Base-by-base conservation (phyloP, 2,113 vertebrate genomes). In the Forbesichthys agassizii region DNA sequence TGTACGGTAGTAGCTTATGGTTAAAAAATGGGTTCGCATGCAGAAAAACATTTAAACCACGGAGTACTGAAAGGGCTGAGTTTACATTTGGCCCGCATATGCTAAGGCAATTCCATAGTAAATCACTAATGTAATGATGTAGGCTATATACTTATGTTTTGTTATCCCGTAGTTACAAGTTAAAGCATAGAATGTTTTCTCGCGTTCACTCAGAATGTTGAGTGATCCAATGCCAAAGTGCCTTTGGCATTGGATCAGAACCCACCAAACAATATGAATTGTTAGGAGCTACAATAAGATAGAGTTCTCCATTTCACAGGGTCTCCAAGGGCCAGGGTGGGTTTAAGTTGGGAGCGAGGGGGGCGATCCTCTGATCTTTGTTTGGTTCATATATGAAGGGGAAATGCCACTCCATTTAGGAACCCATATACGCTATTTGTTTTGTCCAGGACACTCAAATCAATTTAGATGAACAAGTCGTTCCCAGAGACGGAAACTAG, bases 221-320 rank as follows among this genome's bases (percentile, higher is more conserved):
- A 9, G 5, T 3, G n/a, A 81, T 27, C 27, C 27, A 27, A 27
- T 27, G 27, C 27, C 27, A 27, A 86, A 73, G 74, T 71, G 58
- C 80, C 79, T 74, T 76, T 80, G 69, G 73, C 75, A 7, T 46
- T 42, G 73, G 78, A 36, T 75, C 16, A 71, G 73, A 79, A 61
- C 53, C 27, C 55, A 68, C 69, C 47, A 53, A 83, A 86, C 77
- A 77, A 79, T 84, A 79, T 86, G 77, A 84, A 82, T 77, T 88
- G 79, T 80, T 2, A 56, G 58, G 64, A 76, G 64, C 62, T 53
- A 52, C 62, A 66, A n/a, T 69, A 66, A 71, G 66, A 16, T 62
- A 33, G 46, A 3, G 3, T 27, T 81, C 78, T 84, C 82, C 0
- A 14, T 81, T 78, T 83, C 75, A 80, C 78, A 80, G 61, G 47